A percentile compares a stretch with the other conserved stretches of the same genome.
phyloP scores from a whole-genome alignment of 2,113 vertebrate species.

The Anarhynchus alexandrinus region DNA sequence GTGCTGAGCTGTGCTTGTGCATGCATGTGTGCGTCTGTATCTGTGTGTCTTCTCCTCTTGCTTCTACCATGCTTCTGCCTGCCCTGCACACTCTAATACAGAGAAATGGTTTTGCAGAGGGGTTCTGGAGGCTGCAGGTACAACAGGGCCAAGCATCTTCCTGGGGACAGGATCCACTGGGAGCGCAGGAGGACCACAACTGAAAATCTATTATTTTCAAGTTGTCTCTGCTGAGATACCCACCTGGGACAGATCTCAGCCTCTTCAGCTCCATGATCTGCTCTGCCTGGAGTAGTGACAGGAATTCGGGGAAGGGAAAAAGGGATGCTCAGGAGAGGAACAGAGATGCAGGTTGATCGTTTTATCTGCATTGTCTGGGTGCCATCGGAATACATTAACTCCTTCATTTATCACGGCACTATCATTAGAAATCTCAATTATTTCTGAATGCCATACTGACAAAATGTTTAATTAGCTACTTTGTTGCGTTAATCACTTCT shows the following conservation, averaged over 20 bases:
- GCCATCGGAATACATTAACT: conserved; percentile 49
- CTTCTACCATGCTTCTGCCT: neutral
- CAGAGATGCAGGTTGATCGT: neutral
- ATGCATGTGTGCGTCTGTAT: accelerated
- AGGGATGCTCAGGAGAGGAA: neutral
- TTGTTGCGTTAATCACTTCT: conserved; percentile 45
- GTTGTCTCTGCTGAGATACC: neutral
- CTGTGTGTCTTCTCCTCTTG: neutral
- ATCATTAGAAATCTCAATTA: conserved; percentile 67
- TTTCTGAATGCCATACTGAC: conserved; percentile 49
- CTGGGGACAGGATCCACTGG: accelerated
- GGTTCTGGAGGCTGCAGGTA: neutral
- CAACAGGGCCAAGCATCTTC: neutral
- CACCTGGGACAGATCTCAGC: neutral
- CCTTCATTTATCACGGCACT: conserved; percentile 58
- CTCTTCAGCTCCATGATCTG: neutral
- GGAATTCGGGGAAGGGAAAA: neutral
- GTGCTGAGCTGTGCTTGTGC: neutral
- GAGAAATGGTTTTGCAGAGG: neutral
- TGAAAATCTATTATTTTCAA: neutral
- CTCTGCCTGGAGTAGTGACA: neutral
- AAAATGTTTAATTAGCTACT: conserved; percentile 64
- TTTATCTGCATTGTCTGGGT: neutral
- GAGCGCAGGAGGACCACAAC: neutral
- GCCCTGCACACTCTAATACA: neutral